Evolutionary conservation across 2,113 vertebrate species (phyloP), one percentile per base, ranked within the genome.

Genomic region (Neofelis nebulosa): DNA sequence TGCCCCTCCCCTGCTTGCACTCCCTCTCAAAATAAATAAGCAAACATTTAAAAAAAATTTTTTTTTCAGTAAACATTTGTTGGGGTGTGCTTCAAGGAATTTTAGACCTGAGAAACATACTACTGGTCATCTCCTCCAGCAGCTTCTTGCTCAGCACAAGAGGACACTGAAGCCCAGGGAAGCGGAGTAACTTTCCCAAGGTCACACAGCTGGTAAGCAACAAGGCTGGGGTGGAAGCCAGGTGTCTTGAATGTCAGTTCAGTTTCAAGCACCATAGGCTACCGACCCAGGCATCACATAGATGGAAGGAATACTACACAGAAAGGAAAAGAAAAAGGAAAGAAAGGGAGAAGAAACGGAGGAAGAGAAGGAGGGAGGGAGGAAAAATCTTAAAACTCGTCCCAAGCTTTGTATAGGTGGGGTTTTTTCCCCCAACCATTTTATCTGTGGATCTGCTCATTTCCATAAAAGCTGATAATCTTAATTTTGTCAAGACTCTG

Each of bases 401-500:
- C 50, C 74, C 41, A 65, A 89, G 14, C 52, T 80, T 18, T n/a
- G 14, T 89, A 48, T 7, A 45, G 31, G 21, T 33, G 63, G 68
- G 15, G 1, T 2, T 65, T 29, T 9, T 18, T 3, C 0, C 3
- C 31, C 69, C 0, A 73, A 41, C 83, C 33, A 80, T 74, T 74
- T 80, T 61, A 63, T 71, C 50, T 89, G 38, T 52, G 13, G 65
- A 45, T 92, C 38, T 74, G 50, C 66, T 95, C 84, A n/a, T 84
- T 84, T 96, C 55, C 87, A 66, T 61, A 52, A 85, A 92, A 18
- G 48, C 83, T 76, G 33, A 92, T n/a, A 1, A 68, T 74, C 87
- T 95, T 68, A 69, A 94, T 69, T 97, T 80, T 88, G 57, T n/a
- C 55, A 31, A 79, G 78, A 68, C 21, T 76, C 74, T 74, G 25